A percentile compares a stretch with the other conserved stretches of the same genome.
These are phyloP conservation scores for Sminthurinus aureus DNA, from an alignment of 2,888 invertebrate species.

Conservation along the genomic window DNA sequence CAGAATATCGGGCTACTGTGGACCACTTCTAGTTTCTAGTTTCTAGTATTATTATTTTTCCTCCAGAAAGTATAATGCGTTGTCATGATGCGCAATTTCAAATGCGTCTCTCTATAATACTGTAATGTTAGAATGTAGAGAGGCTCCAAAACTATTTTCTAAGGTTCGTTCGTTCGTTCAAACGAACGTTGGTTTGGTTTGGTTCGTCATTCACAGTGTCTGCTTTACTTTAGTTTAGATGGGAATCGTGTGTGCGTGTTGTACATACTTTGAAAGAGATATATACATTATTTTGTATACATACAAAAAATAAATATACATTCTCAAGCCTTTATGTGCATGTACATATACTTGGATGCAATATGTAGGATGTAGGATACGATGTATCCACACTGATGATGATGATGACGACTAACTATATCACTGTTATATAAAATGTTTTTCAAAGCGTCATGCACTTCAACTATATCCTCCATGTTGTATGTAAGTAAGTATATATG, in stretches of 20 bases:
- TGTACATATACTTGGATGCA: no score
- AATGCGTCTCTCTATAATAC: slow-evolving; percentile 3
- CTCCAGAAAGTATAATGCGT: slow-evolving; percentile 41
- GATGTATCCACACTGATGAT: no score
- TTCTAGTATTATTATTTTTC: slow-evolving; percentile 9
- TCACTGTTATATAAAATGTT: background rate
- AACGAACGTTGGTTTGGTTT: background rate
- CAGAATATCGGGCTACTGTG: background rate
- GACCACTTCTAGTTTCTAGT: background rate
- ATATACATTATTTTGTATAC: no score
- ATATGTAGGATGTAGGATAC: no score
- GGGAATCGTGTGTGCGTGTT: no score
- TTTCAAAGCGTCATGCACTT: background rate
- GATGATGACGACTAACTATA: no score
- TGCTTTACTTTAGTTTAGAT: background rate
- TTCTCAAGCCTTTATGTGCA: no score
- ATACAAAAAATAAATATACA: no score
- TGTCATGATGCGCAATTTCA: slow-evolving; percentile 45
- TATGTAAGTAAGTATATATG: background rate
- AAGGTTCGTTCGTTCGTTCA: background rate
- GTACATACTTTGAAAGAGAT: no score
- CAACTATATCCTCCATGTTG: background rate
- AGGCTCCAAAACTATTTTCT: background rate
- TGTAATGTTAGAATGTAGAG: background rate
- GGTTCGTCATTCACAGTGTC: background rate